phyloP scores from a whole-genome alignment of 2,888 invertebrate genomes.

The Folsomia candida region DNA sequence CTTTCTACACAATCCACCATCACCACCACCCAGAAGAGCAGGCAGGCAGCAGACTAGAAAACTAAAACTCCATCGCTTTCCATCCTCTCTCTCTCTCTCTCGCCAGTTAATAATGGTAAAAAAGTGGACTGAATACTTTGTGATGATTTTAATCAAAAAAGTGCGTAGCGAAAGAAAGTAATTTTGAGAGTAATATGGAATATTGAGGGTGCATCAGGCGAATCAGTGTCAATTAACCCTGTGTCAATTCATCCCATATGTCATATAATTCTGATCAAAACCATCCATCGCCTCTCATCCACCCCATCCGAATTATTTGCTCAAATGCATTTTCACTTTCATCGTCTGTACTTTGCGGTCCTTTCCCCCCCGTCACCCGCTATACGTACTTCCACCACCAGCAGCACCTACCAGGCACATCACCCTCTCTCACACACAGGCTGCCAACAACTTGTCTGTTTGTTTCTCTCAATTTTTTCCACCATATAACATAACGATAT shows the following conservation, averaged over 20 bases:
- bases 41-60: neutral
- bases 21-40: neutral
- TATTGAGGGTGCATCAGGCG: constrained; percentile 6
- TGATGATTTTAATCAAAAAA: constrained; percentile 9
- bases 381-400: neutral
- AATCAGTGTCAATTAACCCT: constrained; percentile 17
- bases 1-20: neutral
- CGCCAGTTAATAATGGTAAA: neutral
- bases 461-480: constrained; percentile 7
- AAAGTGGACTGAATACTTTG: constrained; percentile 5
- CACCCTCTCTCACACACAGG: neutral
- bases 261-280: neutral
- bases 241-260: constrained; percentile 12
- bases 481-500: constrained; percentile 7
- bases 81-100: neutral
- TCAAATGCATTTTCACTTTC: constrained; percentile 5
- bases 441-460: constrained; percentile 6
- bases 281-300: neutral
- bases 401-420: neutral
- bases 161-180: neutral
- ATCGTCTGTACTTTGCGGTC: constrained; percentile 2
- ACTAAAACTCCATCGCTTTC: neutral
- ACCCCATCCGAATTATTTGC: neutral
- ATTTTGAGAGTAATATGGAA: constrained; percentile 8
- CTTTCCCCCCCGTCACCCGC: neutral